Conservation (phyloP, 2,113 vertebrate genomes). For the Lates calcarifer region DNA sequence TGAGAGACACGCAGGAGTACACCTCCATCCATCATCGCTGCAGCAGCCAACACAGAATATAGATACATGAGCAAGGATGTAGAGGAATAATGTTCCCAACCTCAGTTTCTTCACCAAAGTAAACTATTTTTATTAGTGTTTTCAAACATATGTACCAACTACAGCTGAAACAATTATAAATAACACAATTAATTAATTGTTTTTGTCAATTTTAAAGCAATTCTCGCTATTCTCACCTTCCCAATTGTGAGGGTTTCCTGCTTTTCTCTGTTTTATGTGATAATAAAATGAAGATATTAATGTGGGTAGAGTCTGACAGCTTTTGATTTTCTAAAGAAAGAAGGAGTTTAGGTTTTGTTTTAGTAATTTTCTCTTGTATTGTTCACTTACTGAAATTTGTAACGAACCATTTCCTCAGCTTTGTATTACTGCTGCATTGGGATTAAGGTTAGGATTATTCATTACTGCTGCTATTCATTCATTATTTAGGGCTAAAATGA, state of each 20-base stretch:
- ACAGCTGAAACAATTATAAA: neutral
- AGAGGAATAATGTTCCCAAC: neutral
- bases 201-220: neutral
- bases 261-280: neutral
- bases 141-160: neutral
- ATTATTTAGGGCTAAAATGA: neutral
- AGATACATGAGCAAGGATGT: neutral
- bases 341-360: neutral
- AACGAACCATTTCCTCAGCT: neutral
- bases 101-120: neutral
- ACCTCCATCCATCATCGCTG: conserved; percentile 48
- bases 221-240: no score
- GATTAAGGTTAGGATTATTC: neutral
- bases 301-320: neutral
- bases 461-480: neutral
- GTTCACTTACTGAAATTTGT: neutral
- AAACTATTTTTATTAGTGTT: no score
- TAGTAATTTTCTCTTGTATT: neutral
- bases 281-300: neutral
- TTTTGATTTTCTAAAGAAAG: neutral
- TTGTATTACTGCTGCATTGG: neutral
- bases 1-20: conserved; percentile 18
- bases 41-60: conserved; percentile 7
- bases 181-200: no score
- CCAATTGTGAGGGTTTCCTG: no score